phyloP scores from a whole-genome alignment of 2,888 invertebrate genomes.

The Aspidiotus destructor region DNA sequence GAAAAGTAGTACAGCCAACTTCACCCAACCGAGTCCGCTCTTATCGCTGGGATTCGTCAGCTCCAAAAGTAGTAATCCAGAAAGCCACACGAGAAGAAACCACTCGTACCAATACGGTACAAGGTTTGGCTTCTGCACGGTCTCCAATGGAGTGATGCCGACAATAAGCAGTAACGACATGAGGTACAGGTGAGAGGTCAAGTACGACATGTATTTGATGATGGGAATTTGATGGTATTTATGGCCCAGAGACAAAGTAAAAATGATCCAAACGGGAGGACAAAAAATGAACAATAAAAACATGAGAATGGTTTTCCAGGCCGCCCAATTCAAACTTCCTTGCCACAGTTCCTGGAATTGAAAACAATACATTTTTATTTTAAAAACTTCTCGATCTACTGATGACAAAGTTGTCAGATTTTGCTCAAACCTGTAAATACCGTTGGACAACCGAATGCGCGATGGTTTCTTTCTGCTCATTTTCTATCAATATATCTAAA shows the following conservation, averaged over 20 bases:
- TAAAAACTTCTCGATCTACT: background rate
- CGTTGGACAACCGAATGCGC: slow-evolving; percentile 95
- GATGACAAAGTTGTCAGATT: too few species aligned
- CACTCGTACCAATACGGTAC: slow-evolving; percentile 86
- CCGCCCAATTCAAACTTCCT: slow-evolving; percentile 92
- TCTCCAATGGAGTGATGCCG: slow-evolving; percentile 77
- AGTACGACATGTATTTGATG: slow-evolving; percentile 98
- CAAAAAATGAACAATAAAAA: slow-evolving; percentile 86
- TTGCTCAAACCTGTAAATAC: slow-evolving; percentile 64
- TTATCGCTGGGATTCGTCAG: slow-evolving; percentile 96
- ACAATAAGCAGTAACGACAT: slow-evolving; percentile 86
- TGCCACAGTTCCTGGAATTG: slow-evolving; percentile 84
- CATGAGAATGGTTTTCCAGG: slow-evolving; percentile 86
- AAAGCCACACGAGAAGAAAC: slow-evolving; percentile 87
- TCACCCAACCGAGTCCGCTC: slow-evolving; percentile 91
- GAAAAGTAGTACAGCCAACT: slow-evolving; percentile 72
- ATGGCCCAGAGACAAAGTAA: slow-evolving; percentile 89
- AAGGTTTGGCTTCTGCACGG: slow-evolving; percentile 61
- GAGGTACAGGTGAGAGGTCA: slow-evolving; percentile 96
- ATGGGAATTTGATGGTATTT: slow-evolving; percentile 97
- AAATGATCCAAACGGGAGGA: slow-evolving; percentile 92
- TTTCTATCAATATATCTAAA: slow-evolving; percentile 92
- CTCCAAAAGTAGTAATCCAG: slow-evolving; percentile 88
- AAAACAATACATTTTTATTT: slow-evolving; percentile 14
- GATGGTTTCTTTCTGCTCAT: slow-evolving; percentile 96